Base-by-base conservation (phyloP, 1,140 invertebrate species). In the Zaprionus lachaisei region DNA sequence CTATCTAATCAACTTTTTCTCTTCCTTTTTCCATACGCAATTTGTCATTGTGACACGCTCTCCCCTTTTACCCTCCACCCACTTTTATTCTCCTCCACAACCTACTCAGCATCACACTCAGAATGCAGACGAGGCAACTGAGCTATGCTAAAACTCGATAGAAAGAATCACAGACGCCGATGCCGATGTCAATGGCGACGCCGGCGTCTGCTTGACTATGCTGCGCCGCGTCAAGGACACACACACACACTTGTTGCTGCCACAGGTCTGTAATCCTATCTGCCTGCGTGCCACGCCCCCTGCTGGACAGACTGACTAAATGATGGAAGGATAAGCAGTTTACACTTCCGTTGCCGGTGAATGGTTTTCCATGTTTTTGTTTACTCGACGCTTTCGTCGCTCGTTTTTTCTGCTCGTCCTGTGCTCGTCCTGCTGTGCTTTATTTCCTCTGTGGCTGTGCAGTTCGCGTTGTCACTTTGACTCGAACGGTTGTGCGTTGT, bases 391-490 rank as follows among this genome's bases (percentile, higher is more conserved):
- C 73, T 54, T 65, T 69, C 75, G 74, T 69, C 41, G n/a, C 41
- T 47, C 41, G 41, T 17, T 17, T 12, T 47, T 6, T 17, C 15
- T 17, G 41, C 41, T 44, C 41, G 41, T 44, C n/a, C n/a, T 41
- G 38, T 41, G 15, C 38, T 41, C 60, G 60, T 56, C 41, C 41
- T 34, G 22, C 49, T 60, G 51, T 38, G 58, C 31, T 24, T 66
- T 56, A 67, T 61, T 41, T 72, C 81, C 81, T 71, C 41, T 47
- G 41, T 47, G 41, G 60, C 73, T 70, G 81, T 70, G 81, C 85
- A 90, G 85, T 90, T 80, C 62, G 72, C 47, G 72, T 81, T 81
- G 76, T 72, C 34, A 72, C 70, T 77, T 74, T 56, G 62, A 66
- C 22, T 31, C 54, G 22, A 74, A 72, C 85, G 85, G 84, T 89